Evolutionary conservation across 2,113 vertebrate species (phyloP), one percentile per base, ranked within the genome.

Genomic region (Sterna hirundo): DNA sequence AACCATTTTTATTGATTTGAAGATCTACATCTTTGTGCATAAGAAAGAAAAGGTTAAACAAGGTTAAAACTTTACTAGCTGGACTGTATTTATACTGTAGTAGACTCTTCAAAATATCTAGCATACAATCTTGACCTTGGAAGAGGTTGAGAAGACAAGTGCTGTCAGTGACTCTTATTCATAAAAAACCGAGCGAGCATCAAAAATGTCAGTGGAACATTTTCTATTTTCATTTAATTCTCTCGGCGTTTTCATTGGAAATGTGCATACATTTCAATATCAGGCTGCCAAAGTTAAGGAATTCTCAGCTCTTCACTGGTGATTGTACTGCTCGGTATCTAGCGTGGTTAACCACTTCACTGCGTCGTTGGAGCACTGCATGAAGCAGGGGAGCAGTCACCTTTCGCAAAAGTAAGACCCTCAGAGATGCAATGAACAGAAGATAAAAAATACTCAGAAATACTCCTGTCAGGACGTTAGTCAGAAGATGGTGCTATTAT

Each of bases 401-500:
- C 49, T 78, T 74, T 55, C 4, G 5, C 71, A 71, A 60, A 66
- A 36, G 7, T 9, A 20, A 32, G 6, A 44, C 42, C 38, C 22
- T 71, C 38, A 64, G 51, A 92, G 34, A 13, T 68, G 15, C 65
- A 88, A 32, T 36, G 47, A 88, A 79, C 15, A 46, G 51, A 68
- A 76, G 58, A 42, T 6, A 5, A 80, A 75, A 91, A 93, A 27
- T 26, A 32, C 25, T 74, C 60, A 46, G 54, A 64, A 64, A 13
- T 52, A 30, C 42, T 95, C 34, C 54, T 79, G 54, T 32, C 22
- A 61, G 70, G 47, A 36, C 1, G 0, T 66, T 83, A 84, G 92
- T 95, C 94, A 96, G 94, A 97, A 96, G 93, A 93, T 93, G 92
- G 86, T 95, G 92, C 93, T 96, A 6, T 96, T 95, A 94, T 83